Evolutionary conservation across 53 echinoderm and acorn worm genomes (phyloP), one percentile per base, ranked within the genome.

Genomic region (Paracentrotus lividus): DNA sequence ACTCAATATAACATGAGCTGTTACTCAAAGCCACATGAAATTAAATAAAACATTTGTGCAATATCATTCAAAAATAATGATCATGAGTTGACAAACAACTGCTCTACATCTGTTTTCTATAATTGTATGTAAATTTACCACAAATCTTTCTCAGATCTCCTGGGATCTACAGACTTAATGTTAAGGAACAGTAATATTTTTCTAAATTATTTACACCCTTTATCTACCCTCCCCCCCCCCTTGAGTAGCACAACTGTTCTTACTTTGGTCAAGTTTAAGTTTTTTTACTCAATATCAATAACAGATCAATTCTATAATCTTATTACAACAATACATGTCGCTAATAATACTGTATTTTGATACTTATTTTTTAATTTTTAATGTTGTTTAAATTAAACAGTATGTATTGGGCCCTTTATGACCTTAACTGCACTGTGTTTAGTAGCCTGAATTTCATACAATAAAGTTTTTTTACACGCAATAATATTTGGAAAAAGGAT

Each of bases 11-110:
- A 47, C 47, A 78, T 45, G 78, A 12, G 5, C 10, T 47, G 5
- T 78, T 78, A 78, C 45, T 78, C 78, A 78, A 2, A n/a, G 26
- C 78, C 78, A 44, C 78, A 78, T 12, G 5, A n/a, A 78, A 47
- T 45, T 14, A 78, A 47, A 2, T n/a, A 45, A 78, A n/a, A 45
- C 44, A 78, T 44, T 4, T 45, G 78, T n/a, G n/a, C 47, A 43
- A 26, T n/a, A n/a, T 78, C 44, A 78, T 24, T 47, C n/a, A n/a
- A 20, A 78, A 24, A 5, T 77, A 43, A 78, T 45, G 78, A 78
- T 78, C 78, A 44, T 47, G 78, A 78, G 24, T 43, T 10, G n/a
- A 78, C 42, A 15, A 77, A 42, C 77, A 77, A 45, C 78, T 78
- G 78, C 26, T 78, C 24, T 47, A 23, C 47, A 78, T 78, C 7